Conservation (phyloP, 2,113 vertebrate species). For the Mobula birostris region DNA sequence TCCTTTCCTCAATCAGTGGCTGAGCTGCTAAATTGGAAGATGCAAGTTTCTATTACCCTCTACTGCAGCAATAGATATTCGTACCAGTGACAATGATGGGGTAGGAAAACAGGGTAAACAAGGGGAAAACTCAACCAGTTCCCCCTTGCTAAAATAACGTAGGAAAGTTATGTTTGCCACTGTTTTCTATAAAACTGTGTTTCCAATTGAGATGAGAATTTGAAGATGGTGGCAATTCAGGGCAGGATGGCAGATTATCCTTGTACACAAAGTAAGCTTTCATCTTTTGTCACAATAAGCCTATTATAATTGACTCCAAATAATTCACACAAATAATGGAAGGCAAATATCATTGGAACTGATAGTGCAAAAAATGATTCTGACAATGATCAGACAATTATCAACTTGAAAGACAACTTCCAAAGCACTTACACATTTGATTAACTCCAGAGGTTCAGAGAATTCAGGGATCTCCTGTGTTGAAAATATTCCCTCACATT, state of each 20-base stretch:
- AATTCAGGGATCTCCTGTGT: not conserved
- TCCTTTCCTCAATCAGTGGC: not conserved
- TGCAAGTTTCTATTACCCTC: not conserved
- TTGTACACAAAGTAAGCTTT: not conserved
- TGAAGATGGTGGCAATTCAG: not conserved
- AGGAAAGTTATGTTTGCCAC: not conserved
- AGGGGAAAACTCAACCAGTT: no score
- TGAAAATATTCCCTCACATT: slow-evolving; percentile 18
- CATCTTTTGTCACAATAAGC: not conserved
- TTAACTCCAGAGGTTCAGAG: slow-evolving; percentile 10
- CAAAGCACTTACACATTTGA: slow-evolving; percentile 28
- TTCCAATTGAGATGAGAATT: not conserved
- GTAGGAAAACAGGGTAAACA: no score
- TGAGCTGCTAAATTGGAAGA: not conserved
- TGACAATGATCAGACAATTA: not conserved
- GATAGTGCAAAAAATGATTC: not conserved
- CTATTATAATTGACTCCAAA: not conserved
- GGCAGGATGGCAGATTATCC: not conserved
- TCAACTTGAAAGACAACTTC: not conserved
- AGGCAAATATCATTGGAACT: not conserved
- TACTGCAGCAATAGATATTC: not conserved
- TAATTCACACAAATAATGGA: not conserved
- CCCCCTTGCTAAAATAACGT: not conserved
- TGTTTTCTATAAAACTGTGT: not conserved
- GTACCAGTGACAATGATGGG: not conserved